Percentiles rank a stretch among this genome's conserved stretches.
These are phyloP conservation scores for Sarcophaga carnaria DNA, from an alignment of 2,888 invertebrate genomes.

Conservation along the genomic window DNA sequence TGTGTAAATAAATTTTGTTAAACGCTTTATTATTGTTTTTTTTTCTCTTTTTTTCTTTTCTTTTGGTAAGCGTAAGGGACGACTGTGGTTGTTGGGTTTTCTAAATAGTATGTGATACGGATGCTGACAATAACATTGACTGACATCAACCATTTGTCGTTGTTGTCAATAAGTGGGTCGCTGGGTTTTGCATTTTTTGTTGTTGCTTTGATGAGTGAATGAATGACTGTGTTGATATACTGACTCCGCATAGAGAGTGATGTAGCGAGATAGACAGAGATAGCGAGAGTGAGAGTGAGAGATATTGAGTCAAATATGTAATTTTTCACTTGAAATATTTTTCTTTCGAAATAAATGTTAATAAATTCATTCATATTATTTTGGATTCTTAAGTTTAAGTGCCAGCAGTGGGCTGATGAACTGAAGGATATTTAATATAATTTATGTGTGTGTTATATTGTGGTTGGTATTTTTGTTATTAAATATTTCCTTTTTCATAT, in stretches of 20 bases:
- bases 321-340: conserved; percentile 79
- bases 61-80: conserved; percentile 19
- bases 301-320: conserved; percentile 78
- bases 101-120: conserved; percentile 52
- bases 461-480: conserved; percentile 62
- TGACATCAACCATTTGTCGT: conserved; percentile 52
- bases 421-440: conserved; percentile 45
- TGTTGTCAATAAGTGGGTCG: conserved; percentile 78
- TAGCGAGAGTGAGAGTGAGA: too few relatives aligned
- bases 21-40: conserved; percentile 15
- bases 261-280: conserved; percentile 14
- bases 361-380: conserved; percentile 63
- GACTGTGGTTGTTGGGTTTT: conserved; percentile 30
- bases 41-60: not conserved
- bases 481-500: conserved; percentile 37
- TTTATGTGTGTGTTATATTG: conserved; percentile 58
- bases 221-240: conserved; percentile 18
- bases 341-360: conserved; percentile 74
- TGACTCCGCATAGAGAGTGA: not conserved
- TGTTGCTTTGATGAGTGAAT: conserved; percentile 47
- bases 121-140: conserved; percentile 65
- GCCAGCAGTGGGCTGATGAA: not conserved
- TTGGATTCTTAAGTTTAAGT: conserved; percentile 20
- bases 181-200: conserved; percentile 39
- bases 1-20: conserved; percentile 60